Evolutionary conservation across 2,797 vertebrate genomes (phyloP).

Genomic region (Cottoperca gobio): DNA sequence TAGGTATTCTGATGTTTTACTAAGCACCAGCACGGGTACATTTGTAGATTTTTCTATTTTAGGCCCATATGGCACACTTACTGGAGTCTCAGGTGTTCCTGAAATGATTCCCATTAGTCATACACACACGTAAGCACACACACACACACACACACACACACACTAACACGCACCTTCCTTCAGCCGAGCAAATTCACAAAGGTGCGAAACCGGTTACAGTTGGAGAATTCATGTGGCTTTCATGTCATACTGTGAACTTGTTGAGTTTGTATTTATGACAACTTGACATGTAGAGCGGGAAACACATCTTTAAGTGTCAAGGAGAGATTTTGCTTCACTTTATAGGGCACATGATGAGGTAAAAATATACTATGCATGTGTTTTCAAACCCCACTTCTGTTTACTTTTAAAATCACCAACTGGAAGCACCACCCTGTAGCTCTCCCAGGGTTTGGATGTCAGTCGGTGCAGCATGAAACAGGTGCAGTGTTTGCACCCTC

Average conservation of each 20-base stretch:
- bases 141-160: constrained; percentile 2
- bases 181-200: constrained; percentile 14
- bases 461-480: constrained; percentile 20
- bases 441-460: constrained; percentile 10
- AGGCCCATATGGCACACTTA: neutral
- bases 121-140: neutral
- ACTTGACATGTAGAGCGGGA: neutral
- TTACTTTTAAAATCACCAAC: neutral
- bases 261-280: neutral
- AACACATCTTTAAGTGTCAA: neutral
- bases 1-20: neutral
- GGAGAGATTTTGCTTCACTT: neutral
- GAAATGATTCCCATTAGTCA: constrained; percentile 54
- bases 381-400: neutral
- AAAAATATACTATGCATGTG: neutral
- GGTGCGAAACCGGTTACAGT: constrained; percentile 53
- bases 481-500: constrained; percentile 43
- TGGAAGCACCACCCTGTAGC: neutral
- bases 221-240: neutral
- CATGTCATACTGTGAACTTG: neutral
- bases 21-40: neutral
- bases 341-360: too few relatives aligned
- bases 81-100: constrained; percentile 46
- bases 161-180: constrained; percentile 19
- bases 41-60: constrained; percentile 27